These are phyloP conservation scores for Aramus guarauna DNA, from an alignment of 2,113 vertebrate species.

Conservation along the genomic window DNA sequence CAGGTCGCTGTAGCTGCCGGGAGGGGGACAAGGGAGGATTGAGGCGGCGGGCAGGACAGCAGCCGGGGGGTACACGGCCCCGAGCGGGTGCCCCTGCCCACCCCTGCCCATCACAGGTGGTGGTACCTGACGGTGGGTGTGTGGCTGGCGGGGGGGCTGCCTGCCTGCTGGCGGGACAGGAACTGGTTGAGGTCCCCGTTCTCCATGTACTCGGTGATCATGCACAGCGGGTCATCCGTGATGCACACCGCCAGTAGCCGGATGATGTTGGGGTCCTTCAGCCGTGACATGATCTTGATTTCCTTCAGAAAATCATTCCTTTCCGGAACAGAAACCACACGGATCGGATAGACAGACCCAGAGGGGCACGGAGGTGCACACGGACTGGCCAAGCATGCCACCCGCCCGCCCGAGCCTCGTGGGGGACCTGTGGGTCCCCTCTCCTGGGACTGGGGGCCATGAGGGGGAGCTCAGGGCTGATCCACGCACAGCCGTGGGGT, in stretches of 20 bases:
- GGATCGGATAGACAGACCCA: background rate
- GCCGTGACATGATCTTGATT: slow-evolving; percentile 96
- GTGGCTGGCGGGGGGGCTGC: slow-evolving; percentile 46
- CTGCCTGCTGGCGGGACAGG: slow-evolving; percentile 85
- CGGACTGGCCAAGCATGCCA: background rate
- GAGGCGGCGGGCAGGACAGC: fast-evolving
- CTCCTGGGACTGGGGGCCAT: too few species aligned
- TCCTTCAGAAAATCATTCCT: slow-evolving; percentile 99
- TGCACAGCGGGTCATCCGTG: slow-evolving; percentile 89
- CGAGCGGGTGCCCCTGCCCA: background rate
- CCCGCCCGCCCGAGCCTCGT: fast-evolving
- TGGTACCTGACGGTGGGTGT: slow-evolving; percentile 77
- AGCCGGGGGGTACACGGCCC: fast-evolving
- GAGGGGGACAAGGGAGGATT: background rate
- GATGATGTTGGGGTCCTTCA: slow-evolving; percentile 96
- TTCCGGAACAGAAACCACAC: slow-evolving; percentile 51
- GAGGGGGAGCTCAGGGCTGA: background rate
- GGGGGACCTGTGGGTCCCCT: background rate
- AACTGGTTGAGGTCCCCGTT: slow-evolving; percentile 98
- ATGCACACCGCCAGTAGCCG: slow-evolving; percentile 93
- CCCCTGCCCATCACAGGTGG: fast-evolving
- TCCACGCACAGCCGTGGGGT: fast-evolving
- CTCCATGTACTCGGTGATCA: slow-evolving; percentile 99
- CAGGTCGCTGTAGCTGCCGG: slow-evolving; percentile 77
- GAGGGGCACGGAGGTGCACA: background rate